These are phyloP conservation scores for Rhopalosiphum nymphaeae DNA, from an alignment of 2,888 invertebrate genomes.

Conservation along the genomic window DNA sequence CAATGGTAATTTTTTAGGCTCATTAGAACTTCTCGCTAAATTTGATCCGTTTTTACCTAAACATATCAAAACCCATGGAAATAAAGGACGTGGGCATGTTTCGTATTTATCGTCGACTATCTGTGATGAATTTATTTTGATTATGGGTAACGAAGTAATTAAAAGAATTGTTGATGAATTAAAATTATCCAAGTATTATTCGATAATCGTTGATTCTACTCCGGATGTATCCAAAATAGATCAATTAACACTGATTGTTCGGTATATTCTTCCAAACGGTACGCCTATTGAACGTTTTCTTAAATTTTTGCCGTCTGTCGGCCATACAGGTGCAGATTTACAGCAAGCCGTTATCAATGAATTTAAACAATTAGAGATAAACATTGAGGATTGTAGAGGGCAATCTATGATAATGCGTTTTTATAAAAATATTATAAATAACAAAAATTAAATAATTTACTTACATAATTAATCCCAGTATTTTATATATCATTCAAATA, in stretches of 20 bases:
- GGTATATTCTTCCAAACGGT: not conserved
- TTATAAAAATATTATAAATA: too few relatives aligned
- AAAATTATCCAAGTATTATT: not conserved
- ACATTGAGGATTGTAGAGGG: not conserved
- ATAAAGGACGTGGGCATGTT: not conserved
- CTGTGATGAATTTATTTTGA: not conserved
- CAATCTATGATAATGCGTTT: too few relatives aligned
- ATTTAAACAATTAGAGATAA: conserved; percentile 14
- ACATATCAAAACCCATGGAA: not conserved
- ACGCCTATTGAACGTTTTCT: not conserved
- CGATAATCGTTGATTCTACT: not conserved
- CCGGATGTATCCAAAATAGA: not conserved
- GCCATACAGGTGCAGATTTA: not conserved
- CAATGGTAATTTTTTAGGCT: conserved; percentile 8
- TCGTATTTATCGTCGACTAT: not conserved
- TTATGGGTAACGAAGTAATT: not conserved
- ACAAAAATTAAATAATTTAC: too few relatives aligned
- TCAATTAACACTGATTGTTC: not conserved
- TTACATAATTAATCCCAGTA: too few relatives aligned
- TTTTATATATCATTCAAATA: conserved; percentile 2
- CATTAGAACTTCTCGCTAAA: not conserved
- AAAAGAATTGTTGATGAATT: not conserved
- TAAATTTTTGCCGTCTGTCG: not conserved
- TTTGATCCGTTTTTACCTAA: not conserved
- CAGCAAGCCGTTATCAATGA: conserved; percentile 13